Conservation (phyloP, 2,888 invertebrate genomes). For the Patella depressa region DNA sequence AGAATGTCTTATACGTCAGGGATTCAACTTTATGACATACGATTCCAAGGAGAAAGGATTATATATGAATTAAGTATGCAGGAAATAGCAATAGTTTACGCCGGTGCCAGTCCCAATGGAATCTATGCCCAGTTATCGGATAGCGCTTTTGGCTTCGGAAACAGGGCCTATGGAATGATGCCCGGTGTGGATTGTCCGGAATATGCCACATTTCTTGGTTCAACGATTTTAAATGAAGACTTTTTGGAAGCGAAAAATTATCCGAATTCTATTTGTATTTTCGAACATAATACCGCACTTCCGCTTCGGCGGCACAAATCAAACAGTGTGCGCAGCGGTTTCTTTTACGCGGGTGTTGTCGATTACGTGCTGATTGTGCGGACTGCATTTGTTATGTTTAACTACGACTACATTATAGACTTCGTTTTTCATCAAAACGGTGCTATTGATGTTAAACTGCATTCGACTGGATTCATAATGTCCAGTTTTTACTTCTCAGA, state of each 20-base stretch:
- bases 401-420: constrained; percentile 60
- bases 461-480: constrained; percentile 55
- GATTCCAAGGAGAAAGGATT: constrained; percentile 49
- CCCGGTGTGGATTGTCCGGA: constrained; percentile 62
- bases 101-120: constrained; percentile 47
- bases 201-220: constrained; percentile 51
- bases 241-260: constrained; percentile 21
- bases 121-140: constrained; percentile 49
- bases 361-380: constrained; percentile 49
- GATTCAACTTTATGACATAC: constrained; percentile 51
- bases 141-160: constrained; percentile 48
- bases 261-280: constrained; percentile 50
- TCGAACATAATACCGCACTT: constrained; percentile 51
- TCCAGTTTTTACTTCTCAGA: constrained; percentile 33
- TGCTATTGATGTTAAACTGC: constrained; percentile 46
- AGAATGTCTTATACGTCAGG: constrained; percentile 49
- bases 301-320: constrained; percentile 52
- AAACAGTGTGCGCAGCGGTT: constrained; percentile 16
- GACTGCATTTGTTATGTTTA: constrained; percentile 48
- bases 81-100: constrained; percentile 56
- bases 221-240: constrained; percentile 33
- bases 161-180: constrained; percentile 45
- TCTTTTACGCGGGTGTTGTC: constrained; percentile 47
- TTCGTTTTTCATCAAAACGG: constrained; percentile 55
- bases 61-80: constrained; percentile 61